These are phyloP conservation scores for Trididemnum nubilum DNA, from an alignment of 23 tunicate genomes.

Conservation along the genomic window DNA sequence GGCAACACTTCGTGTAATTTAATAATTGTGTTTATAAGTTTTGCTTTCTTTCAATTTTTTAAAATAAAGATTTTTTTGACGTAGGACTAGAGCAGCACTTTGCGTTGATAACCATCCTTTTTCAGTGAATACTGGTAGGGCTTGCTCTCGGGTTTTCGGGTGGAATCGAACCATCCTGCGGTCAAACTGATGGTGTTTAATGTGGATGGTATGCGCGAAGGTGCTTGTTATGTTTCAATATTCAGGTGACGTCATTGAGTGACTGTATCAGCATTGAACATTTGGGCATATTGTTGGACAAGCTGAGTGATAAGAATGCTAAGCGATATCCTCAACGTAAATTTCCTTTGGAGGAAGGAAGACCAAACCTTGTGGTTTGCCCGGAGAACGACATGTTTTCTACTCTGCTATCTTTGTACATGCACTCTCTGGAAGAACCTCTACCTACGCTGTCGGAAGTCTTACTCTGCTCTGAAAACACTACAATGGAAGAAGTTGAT, in stretches of 20 bases:
- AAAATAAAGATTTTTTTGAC: too few relatives aligned
- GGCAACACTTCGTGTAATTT: too few relatives aligned
- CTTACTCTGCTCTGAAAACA: slow-evolving; percentile 52
- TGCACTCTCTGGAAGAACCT: slow-evolving; percentile 48
- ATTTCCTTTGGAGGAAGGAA: slow-evolving; percentile 33
- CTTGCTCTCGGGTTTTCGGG: too few relatives aligned
- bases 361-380: slow-evolving; percentile 63
- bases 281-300: slow-evolving; percentile 44
- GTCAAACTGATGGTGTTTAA: too few relatives aligned
- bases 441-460: slow-evolving; percentile 76
- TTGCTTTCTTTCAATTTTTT: background rate
- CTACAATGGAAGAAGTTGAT: slow-evolving; percentile 65
- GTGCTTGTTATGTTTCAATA: background rate
- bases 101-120: too few relatives aligned
- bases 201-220: too few relatives aligned
- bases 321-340: background rate
- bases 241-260: slow-evolving; percentile 56
- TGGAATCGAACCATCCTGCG: too few relatives aligned
- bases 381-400: slow-evolving; percentile 47
- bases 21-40: too few relatives aligned
- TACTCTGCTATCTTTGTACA: slow-evolving; percentile 48
- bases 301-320: background rate
- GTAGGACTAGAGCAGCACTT: too few relatives aligned
- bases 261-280: slow-evolving; percentile 79
- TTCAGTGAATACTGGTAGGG: too few relatives aligned